Base-by-base conservation (phyloP, 1,140 invertebrate genomes). In the Drosophila trapezifrons region DNA sequence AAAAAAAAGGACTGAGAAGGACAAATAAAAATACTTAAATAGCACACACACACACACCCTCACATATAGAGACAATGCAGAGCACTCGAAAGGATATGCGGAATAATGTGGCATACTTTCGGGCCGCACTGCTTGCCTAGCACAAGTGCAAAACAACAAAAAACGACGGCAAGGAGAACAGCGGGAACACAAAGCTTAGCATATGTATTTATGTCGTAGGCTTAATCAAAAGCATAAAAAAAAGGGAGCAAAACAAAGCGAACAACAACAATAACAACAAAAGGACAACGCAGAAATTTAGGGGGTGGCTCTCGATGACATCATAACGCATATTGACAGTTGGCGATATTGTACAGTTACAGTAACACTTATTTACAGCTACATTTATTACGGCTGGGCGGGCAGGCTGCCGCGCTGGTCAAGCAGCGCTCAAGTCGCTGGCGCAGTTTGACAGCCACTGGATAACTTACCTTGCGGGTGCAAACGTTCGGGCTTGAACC, bases 401-500 rank as follows among this genome's bases (percentile, higher is more conserved):
- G n/a, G n/a, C n/a, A n/a, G n/a, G n/a, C n/a, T n/a, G 20, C 10
- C 13, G 58, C 52, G 52, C 42, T 20, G 49, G 45, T 57, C 52
- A 69, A 76, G 59, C 76, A 66, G 49, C 47, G 40, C 9, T 52
- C 7, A 20, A 22, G 15, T 32, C 3, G 40, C 20, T 40, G 43
- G 37, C 25, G 51, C 73, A 80, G 80, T 84, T 84, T 69, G 25
- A 59, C 38, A 65, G 43, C 8, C 64, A 80, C 62, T 79, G 64
- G 18, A 94, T 54, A 54, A 54, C 96, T 96, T 95, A 97, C 96
- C 96, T 96, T 95, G 94, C 80, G 96, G 96, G 93, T 97, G 96
- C 92, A 97, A 95, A 93, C 96, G 95, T 93, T 96, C 95, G 85
- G 96, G 96, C 92, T 97, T 96, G 94, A 97, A 97, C 96, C 96